Conservation (phyloP, 2,888 invertebrate species). For the Volucella inanis region DNA sequence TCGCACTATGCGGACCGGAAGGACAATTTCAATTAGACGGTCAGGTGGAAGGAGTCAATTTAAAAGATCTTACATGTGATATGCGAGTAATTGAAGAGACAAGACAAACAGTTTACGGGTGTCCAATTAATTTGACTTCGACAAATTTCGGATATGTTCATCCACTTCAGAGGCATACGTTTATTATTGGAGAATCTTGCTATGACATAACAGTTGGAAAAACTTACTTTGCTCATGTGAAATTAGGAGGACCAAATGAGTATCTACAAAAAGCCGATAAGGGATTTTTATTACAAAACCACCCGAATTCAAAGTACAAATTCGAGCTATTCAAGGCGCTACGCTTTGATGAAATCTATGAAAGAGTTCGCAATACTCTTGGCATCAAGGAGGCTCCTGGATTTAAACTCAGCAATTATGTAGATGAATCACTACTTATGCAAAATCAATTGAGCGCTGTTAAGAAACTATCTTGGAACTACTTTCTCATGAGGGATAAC, state of each 20-base stretch:
- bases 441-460: constrained; percentile 77
- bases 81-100: constrained; percentile 78
- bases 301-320: constrained; percentile 77
- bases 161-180: constrained; percentile 76
- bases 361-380: constrained; percentile 72
- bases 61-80: constrained; percentile 77
- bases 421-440: constrained; percentile 76
- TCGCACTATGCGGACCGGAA: constrained; percentile 65
- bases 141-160: constrained; percentile 78
- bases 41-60: constrained; percentile 38
- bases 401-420: constrained; percentile 75
- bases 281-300: constrained; percentile 73
- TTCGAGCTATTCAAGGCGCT: constrained; percentile 77
- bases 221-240: constrained; percentile 77
- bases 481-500: constrained; percentile 76
- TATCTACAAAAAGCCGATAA: constrained; percentile 72
- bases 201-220: constrained; percentile 76
- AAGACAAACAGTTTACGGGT: constrained; percentile 75
- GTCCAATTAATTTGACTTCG: constrained; percentile 73
- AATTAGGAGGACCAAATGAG: constrained; percentile 69
- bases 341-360: constrained; percentile 77
- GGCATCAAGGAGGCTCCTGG: constrained; percentile 72
- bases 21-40: constrained; percentile 61
- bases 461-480: constrained; percentile 79
- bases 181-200: constrained; percentile 78